Conservation (phyloP, 2,888 invertebrate genomes). For the Coleophora deauratella region DNA sequence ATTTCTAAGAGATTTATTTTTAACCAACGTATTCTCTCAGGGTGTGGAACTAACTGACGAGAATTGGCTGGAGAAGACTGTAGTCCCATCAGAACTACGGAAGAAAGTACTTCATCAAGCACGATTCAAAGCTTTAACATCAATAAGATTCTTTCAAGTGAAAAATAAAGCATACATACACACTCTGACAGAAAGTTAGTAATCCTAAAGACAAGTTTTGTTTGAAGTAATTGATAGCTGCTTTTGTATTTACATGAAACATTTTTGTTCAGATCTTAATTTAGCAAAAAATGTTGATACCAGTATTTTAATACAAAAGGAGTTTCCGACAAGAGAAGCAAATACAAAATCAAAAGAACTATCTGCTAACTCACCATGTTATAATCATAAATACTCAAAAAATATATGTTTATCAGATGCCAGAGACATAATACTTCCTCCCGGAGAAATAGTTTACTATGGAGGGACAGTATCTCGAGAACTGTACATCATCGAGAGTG, state of each 20-base stretch:
- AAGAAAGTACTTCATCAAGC: slow-evolving; percentile 66
- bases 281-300: too few species aligned
- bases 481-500: slow-evolving; percentile 67
- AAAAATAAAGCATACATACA: slow-evolving; percentile 67
- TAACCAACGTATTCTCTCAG: slow-evolving; percentile 23
- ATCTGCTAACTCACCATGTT: too few species aligned
- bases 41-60: slow-evolving; percentile 62
- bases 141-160: slow-evolving; percentile 62
- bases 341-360: too few species aligned
- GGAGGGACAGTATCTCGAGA: slow-evolving; percentile 67
- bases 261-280: too few species aligned
- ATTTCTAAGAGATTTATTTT: too few species aligned
- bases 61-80: slow-evolving; percentile 58
- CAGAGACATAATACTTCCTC: slow-evolving; percentile 60
- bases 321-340: too few species aligned
- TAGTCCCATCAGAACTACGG: slow-evolving; percentile 53
- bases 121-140: slow-evolving; percentile 58
- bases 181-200: slow-evolving; percentile 58
- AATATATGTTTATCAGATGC: slow-evolving; percentile 35
- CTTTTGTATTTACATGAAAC: too few species aligned
- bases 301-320: too few species aligned
- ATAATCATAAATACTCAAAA: too few species aligned
- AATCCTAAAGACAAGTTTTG: neutral
- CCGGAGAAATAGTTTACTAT: slow-evolving; percentile 68
- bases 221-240: too few species aligned